Base-by-base conservation (phyloP, 23 tunicate species). In the Botrylloides violaceus region DNA sequence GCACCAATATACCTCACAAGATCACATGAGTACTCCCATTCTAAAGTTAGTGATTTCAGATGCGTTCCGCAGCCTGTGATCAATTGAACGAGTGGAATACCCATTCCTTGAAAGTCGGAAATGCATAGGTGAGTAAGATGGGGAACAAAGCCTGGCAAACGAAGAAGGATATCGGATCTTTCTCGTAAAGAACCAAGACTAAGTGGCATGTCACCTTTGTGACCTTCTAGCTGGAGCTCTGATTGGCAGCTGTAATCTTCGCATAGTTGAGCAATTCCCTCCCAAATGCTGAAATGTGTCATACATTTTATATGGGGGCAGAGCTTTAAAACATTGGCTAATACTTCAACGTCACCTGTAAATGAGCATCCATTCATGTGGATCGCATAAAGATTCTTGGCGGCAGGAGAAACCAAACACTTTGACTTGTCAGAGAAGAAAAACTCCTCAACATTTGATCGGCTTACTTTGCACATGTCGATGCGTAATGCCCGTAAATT, bases 401-500 rank as follows among this genome's bases (percentile, higher is more conserved):
- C 74, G 29, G 37, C 25, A 4, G 74, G 74, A 37, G 74, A 32
- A 4, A 68, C 0, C 0, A 20, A 35, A 1, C 37, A 23, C 24
- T 22, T 24, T 22, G 24, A 25, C 4, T 43, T 56, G 37, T 20
- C 26, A 2, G 36, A 23, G 1, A 39, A 68, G 32, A 60, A 25
- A 26, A 68, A 32, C 9, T 43, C 2, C n/a, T 68, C 74, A 39
- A 68, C 26, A 6, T 56, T 56, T 24, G 36, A 5, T 43, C 58
- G 36, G 25, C 56, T 68, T 19, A 68, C 43, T 12, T 38, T 68
- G 20, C 49, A 32, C 74, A 37, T 36, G 28, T 24, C 57, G 43
- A 77, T 65, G 39, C 65, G 26, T 33, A 77, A 53, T 32, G 26
- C n/a, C 24, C 33, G 20, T 21, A 77, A 25, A 4, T 77, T 65